Percentiles rank a stretch among this genome's conserved stretches.
These are phyloP conservation scores for Oryzias javanicus DNA, from an alignment of 2,113 vertebrate species.

Conservation along the genomic window DNA sequence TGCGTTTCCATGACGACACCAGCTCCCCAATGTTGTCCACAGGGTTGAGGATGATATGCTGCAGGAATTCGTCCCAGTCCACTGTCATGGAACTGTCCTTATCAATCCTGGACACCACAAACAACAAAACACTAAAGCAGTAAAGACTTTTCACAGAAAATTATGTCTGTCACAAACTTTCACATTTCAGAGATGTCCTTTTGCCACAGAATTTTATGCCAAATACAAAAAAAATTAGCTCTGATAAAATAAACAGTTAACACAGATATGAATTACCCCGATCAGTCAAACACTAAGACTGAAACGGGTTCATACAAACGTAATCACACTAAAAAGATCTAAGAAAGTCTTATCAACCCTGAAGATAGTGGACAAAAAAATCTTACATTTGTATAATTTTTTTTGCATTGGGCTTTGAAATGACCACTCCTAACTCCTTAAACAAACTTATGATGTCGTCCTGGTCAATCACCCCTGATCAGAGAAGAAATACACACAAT, in stretches of 20 bases:
- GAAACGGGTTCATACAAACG: too few species aligned
- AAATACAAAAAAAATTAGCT: too few species aligned
- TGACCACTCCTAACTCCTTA: constrained; percentile 77
- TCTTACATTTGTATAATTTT: constrained; percentile 80
- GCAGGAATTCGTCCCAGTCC: constrained; percentile 76
- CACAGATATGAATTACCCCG: too few species aligned
- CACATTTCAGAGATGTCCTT: background rate
- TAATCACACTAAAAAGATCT: background rate
- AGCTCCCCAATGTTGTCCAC: constrained; percentile 73
- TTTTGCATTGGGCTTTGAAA: constrained; percentile 75
- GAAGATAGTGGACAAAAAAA: constrained; percentile 41
- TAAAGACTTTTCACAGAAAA: background rate
- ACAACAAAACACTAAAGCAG: background rate
- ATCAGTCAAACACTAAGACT: too few species aligned
- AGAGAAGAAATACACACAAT: constrained; percentile 66
- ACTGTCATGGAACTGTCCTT: constrained; percentile 76
- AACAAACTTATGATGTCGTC: constrained; percentile 77
- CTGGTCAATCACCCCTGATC: constrained; percentile 74
- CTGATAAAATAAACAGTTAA: too few species aligned
- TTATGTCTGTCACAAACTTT: background rate
- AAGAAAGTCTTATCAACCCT: constrained; percentile 14
- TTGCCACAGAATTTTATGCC: too few species aligned
- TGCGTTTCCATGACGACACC: constrained; percentile 77
- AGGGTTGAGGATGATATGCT: constrained; percentile 74
- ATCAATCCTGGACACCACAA: constrained; percentile 69